These are phyloP conservation scores for Aradophagus sp. DNA, from an alignment of 1,140 invertebrate species.

Conservation along the genomic window DNA sequence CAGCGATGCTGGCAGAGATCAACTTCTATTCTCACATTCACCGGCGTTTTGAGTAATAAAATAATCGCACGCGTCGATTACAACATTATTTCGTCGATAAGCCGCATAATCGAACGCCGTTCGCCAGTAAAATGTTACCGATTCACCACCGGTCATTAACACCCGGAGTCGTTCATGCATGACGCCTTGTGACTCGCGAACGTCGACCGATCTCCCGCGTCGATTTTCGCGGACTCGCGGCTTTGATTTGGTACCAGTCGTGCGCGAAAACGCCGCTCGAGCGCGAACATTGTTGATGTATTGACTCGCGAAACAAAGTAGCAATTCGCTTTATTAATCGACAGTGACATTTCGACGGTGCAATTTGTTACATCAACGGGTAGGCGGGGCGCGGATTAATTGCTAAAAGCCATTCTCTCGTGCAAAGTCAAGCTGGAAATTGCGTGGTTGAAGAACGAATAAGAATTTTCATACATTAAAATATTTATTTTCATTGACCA, in stretches of 20 bases:
- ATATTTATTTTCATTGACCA: too few species aligned
- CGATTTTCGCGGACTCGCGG: slow-evolving; percentile 21
- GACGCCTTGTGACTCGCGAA: slow-evolving; percentile 14
- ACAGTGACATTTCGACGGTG: too few species aligned
- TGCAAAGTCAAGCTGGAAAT: too few species aligned
- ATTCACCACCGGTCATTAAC: slow-evolving; percentile 41
- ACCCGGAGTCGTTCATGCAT: slow-evolving; percentile 18
- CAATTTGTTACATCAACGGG: too few species aligned
- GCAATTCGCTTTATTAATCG: too few species aligned
- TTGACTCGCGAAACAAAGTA: too few species aligned
- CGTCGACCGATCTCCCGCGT: background rate
- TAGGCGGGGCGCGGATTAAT: background rate
- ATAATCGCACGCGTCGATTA: slow-evolving; percentile 41
- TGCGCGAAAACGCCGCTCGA: background rate
- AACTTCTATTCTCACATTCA: slow-evolving; percentile 49
- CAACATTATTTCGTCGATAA: slow-evolving; percentile 29
- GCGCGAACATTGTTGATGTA: too few species aligned
- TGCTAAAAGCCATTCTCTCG: background rate
- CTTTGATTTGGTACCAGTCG: background rate
- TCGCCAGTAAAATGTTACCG: slow-evolving; percentile 23
- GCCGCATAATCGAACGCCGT: slow-evolving; percentile 16
- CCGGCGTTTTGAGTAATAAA: slow-evolving; percentile 40
- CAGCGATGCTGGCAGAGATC: too few species aligned
- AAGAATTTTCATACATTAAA: too few species aligned
- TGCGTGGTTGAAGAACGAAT: too few species aligned